These are phyloP conservation scores for Masnerella sp. DNA, from an alignment of 2,888 invertebrate species.

Conservation along the genomic window DNA sequence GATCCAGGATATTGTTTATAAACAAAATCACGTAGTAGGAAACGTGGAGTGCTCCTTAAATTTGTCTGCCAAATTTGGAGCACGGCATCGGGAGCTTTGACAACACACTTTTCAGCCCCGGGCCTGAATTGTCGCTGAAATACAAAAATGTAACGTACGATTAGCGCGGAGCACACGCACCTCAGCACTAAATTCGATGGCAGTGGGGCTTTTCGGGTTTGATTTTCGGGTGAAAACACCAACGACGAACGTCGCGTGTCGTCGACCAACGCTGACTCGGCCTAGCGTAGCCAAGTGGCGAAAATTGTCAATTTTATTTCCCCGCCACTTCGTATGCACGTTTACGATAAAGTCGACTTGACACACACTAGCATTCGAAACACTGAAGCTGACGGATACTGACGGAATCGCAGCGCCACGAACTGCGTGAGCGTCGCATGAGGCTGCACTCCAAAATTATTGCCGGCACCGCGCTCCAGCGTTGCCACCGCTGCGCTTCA, in stretches of 20 bases:
- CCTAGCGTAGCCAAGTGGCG: conserved; percentile 4
- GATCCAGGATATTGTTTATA: too few relatives aligned
- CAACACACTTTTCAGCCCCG: neutral
- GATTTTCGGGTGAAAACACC: conserved; percentile 10
- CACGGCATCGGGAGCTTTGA: too few relatives aligned
- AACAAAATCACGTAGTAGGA: too few relatives aligned
- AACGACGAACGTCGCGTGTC: conserved; percentile 2
- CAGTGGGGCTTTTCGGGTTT: conserved; percentile 18
- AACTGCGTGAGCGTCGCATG: too few relatives aligned
- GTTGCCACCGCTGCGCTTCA: too few relatives aligned
- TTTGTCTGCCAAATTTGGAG: too few relatives aligned
- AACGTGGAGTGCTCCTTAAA: neutral
- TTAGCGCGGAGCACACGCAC: conserved; percentile 22
- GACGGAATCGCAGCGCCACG: too few relatives aligned
- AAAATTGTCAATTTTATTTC: conserved; percentile 21
- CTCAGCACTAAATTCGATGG: conserved; percentile 23
- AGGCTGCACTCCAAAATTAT: too few relatives aligned
- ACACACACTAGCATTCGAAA: conserved; percentile 23
- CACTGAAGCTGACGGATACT: neutral
- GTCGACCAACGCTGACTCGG: conserved; percentile 12
- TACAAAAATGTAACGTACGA: conserved; percentile 29
- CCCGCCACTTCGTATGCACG: conserved; percentile 32
- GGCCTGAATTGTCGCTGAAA: conserved; percentile 17
- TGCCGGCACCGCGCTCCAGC: too few relatives aligned
- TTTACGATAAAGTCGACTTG: conserved; percentile 27